Conservation (phyloP, 2,113 vertebrate species). For the Corythornis madagascariensis region DNA sequence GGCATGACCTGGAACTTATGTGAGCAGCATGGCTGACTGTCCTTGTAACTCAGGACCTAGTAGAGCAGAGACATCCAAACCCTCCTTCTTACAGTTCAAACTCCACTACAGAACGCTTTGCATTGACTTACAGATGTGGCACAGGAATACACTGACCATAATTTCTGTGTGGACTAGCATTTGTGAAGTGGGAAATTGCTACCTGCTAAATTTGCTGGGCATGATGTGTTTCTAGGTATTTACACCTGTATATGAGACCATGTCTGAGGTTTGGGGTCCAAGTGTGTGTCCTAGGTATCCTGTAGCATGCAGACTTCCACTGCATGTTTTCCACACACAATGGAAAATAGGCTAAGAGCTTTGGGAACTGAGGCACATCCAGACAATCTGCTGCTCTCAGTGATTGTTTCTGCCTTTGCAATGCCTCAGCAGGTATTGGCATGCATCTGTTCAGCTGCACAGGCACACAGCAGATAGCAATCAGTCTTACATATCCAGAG, state of each 20-base stretch:
- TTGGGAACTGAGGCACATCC: background rate
- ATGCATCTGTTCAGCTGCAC: background rate
- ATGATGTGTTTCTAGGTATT: background rate
- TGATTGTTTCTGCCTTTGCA: background rate
- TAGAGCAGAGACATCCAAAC: background rate
- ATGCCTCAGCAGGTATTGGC: background rate
- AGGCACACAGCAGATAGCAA: background rate
- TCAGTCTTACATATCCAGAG: background rate
- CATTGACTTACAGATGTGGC: background rate
- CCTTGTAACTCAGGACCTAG: background rate
- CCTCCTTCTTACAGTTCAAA: background rate
- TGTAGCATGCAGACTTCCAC: background rate
- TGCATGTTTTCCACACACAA: background rate
- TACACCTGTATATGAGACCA: background rate
- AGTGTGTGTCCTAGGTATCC: background rate
- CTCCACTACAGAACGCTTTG: background rate
- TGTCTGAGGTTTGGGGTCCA: background rate
- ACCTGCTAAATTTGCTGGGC: background rate
- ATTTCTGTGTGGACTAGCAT: background rate
- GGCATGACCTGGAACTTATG: background rate
- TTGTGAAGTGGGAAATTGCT: background rate
- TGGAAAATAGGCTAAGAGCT: background rate
- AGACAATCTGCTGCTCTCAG: accelerated
- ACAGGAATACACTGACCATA: background rate
- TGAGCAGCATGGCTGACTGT: background rate